phyloP scores from a whole-genome alignment of 2,888 invertebrate genomes.

The Rhabditophanes sp. region DNA sequence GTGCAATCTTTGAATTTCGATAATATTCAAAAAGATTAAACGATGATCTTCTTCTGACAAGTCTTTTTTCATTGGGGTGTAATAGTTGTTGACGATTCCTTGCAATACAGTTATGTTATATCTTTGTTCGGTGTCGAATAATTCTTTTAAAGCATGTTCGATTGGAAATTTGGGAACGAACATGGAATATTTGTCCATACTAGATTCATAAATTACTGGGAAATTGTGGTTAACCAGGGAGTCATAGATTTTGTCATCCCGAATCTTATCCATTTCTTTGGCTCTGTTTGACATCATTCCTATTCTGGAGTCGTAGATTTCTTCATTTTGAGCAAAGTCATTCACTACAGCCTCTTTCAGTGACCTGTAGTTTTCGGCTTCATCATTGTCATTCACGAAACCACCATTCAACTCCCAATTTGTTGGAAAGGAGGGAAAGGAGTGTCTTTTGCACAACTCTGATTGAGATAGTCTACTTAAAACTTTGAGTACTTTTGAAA shows the following conservation, averaged over 20 bases:
- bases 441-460: too few relatives aligned
- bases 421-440: too few relatives aligned
- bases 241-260: slow-evolving; percentile 11
- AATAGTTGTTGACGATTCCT: slow-evolving; percentile 44
- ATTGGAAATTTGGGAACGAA: slow-evolving; percentile 58
- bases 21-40: slow-evolving; percentile 73
- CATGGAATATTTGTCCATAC: slow-evolving; percentile 15
- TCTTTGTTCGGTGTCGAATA: slow-evolving; percentile 88
- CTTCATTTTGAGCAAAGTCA: slow-evolving; percentile 9
- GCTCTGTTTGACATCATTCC: slow-evolving; percentile 7
- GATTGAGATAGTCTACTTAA: slow-evolving; percentile 21
- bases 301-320: slow-evolving; percentile 22
- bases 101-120: slow-evolving; percentile 73
- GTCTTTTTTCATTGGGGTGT: slow-evolving; percentile 52
- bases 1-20: too few relatives aligned
- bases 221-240: slow-evolving; percentile 7
- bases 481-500: slow-evolving; percentile 54
- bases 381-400: slow-evolving; percentile 5
- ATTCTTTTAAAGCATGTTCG: slow-evolving; percentile 63
- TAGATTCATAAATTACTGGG: slow-evolving; percentile 1
- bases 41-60: slow-evolving; percentile 62
- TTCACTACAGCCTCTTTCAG: slow-evolving; percentile 5
- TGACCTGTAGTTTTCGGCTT: slow-evolving; percentile 7
- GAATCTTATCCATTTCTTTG: slow-evolving; percentile 5
- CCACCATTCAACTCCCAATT: too few relatives aligned